A percentile compares a stretch with the other conserved stretches of the same genome.
Conservation (phyloP, 2,113 vertebrate species). For the Hiodon tergisus region DNA sequence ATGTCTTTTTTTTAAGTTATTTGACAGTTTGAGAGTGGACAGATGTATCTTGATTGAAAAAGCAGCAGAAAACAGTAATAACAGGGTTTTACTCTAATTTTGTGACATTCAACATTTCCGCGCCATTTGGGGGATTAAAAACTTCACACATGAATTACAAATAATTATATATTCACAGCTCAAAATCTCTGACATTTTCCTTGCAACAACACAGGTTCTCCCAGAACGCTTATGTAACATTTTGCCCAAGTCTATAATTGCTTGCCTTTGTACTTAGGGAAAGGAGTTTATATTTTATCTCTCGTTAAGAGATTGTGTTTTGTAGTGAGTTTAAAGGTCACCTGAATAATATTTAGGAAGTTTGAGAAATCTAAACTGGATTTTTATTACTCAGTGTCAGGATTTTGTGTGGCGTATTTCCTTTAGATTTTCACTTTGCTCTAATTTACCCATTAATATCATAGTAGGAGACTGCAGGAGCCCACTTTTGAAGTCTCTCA, state of each 20-base stretch:
- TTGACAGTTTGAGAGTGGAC: too few species aligned
- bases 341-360: constrained; percentile 1
- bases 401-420: not conserved
- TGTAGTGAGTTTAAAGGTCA: constrained; percentile 6
- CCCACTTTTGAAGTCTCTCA: too few species aligned
- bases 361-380: not conserved
- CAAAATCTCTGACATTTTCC: constrained; percentile 24
- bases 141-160: not conserved
- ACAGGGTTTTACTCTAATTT: not conserved
- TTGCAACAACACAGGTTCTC: not conserved
- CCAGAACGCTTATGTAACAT: not conserved
- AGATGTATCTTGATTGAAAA: too few species aligned
- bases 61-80: too few species aligned
- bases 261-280: constrained; percentile 14
- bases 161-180: not conserved
- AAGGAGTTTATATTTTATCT: not conserved
- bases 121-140: constrained; percentile 3
- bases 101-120: constrained; percentile 8
- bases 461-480: too few species aligned
- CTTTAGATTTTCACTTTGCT: not conserved
- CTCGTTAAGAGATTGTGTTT: not conserved
- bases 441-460: too few species aligned
- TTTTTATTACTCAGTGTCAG: not conserved
- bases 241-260: constrained; percentile 17
- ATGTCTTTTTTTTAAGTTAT: too few species aligned